A percentile compares a stretch with the other conserved stretches of the same genome.
Conservation (phyloP, 2,113 vertebrate species). For the Galeopterus variegatus region DNA sequence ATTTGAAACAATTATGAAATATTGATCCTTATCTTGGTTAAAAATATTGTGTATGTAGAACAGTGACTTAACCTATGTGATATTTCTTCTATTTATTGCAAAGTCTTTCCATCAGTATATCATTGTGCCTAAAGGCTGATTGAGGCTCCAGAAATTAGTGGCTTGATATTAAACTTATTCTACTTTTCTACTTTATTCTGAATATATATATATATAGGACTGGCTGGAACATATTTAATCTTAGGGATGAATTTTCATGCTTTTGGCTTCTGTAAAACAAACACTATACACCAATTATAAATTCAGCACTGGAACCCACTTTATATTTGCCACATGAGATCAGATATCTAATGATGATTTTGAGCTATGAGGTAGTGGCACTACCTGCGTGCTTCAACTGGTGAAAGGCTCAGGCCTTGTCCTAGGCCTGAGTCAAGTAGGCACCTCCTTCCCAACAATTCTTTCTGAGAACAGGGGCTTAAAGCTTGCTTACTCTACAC, state of each 20-base stretch:
- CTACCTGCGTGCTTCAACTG: neutral
- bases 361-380: neutral
- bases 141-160: neutral
- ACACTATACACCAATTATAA: neutral
- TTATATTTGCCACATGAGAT: neutral
- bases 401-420: neutral
- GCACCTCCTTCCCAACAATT: rapidly evolving
- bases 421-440: neutral
- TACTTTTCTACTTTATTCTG: neutral
- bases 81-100: neutral
- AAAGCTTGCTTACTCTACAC: neutral
- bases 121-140: neutral
- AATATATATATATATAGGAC: neutral
- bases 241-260: neutral
- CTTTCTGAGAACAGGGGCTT: neutral
- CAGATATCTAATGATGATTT: neutral
- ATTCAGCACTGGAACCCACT: neutral
- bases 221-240: neutral
- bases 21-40: neutral
- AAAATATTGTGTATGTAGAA: neutral
- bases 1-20: neutral
- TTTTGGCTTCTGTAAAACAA: neutral
- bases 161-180: neutral
- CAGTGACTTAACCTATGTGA: neutral
- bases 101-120: neutral